Percentiles rank a stretch among this genome's conserved stretches.
Evolutionary conservation across 2,113 vertebrate genomes (phyloP).

Genomic region (Laticauda laticaudata): DNA sequence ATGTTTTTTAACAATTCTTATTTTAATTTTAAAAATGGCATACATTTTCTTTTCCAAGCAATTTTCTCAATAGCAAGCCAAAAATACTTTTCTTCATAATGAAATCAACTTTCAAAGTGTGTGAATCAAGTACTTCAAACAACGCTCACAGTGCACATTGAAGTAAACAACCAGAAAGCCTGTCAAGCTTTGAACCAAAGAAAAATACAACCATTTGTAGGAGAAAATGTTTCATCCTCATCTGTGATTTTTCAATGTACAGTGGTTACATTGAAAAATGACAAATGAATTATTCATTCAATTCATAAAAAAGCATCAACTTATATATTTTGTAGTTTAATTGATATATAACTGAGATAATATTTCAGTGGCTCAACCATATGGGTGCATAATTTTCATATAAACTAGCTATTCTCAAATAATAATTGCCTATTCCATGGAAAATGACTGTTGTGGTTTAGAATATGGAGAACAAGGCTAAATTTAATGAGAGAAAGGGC

Average conservation of each 20-base stretch:
- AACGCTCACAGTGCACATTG: not conserved
- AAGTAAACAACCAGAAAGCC: not conserved
- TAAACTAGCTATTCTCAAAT: not conserved
- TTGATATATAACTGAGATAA: not conserved
- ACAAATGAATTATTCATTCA: not conserved
- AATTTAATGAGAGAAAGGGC: not conserved
- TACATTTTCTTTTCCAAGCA: constrained; percentile 45
- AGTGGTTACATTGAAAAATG: not conserved
- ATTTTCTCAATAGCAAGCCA: constrained; percentile 27
- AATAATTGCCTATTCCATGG: not conserved
- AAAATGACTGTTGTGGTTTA: not conserved
- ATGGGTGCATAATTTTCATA: not conserved
- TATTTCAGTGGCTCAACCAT: not conserved
- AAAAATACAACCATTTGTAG: not conserved
- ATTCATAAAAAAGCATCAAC: not conserved
- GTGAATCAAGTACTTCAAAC: constrained; percentile 8
- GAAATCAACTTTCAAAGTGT: constrained; percentile 30
- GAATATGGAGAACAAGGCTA: not conserved
- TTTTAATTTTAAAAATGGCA: constrained; percentile 53
- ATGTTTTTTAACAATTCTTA: constrained; percentile 59
- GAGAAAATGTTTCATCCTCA: not conserved
- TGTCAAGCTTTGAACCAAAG: not conserved
- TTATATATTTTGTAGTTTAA: not conserved
- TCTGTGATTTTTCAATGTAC: not conserved
- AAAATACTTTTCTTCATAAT: not conserved